These are phyloP conservation scores for Calephelis perditalis DNA, from an alignment of 2,888 invertebrate species.

Conservation along the genomic window DNA sequence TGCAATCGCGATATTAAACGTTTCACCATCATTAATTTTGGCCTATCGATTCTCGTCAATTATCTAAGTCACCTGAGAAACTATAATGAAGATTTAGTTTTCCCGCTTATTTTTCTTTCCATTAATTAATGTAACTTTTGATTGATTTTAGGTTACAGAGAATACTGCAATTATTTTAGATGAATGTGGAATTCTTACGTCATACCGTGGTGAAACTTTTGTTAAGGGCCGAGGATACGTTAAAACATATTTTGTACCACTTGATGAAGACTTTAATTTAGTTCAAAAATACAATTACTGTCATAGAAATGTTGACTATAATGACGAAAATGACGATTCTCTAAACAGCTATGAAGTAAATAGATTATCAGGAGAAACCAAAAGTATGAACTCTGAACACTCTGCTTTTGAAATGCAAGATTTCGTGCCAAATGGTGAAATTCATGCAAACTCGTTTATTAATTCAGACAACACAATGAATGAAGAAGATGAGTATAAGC, in stretches of 20 bases:
- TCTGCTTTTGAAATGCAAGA: constrained; percentile 39
- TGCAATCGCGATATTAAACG: too few relatives aligned
- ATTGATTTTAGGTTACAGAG: constrained; percentile 78
- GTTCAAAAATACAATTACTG: constrained; percentile 56
- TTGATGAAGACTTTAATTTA: constrained; percentile 79
- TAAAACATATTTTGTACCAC: constrained; percentile 84
- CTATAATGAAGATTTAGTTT: not conserved
- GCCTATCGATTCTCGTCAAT: too few relatives aligned
- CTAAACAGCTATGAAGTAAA: not conserved
- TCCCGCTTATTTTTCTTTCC: not conserved
- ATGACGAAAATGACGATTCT: not conserved
- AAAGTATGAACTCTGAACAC: constrained; percentile 31
- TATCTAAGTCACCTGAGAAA: too few relatives aligned
- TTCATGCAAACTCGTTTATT: constrained; percentile 1
- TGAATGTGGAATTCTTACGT: constrained; percentile 83
- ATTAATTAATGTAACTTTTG: not conserved
- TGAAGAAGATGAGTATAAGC: constrained; percentile 21
- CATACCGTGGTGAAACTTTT: constrained; percentile 82
- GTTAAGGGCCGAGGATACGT: constrained; percentile 85
- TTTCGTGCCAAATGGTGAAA: constrained; percentile 32
- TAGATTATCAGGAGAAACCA: constrained; percentile 26
- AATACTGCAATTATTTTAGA: constrained; percentile 84
- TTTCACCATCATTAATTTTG: too few relatives aligned
- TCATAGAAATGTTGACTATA: constrained; percentile 22
- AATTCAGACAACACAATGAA: constrained; percentile 15